These are phyloP conservation scores for Leucoraja ocellata DNA, from an alignment of 2,797 vertebrate genomes.

Conservation along the genomic window DNA sequence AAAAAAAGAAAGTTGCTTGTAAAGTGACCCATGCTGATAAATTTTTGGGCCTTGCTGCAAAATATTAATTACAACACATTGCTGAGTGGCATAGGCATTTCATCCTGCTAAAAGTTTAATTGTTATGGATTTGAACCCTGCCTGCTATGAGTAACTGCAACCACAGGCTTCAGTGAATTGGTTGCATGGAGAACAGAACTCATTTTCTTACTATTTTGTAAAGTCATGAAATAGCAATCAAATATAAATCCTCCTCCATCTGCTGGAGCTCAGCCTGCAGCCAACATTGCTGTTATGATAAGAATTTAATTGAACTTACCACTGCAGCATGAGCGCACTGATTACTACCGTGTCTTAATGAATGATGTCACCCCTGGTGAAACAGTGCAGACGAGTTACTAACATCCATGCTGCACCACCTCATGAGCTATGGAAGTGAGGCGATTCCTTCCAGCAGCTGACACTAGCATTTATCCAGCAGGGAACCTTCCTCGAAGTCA, in stretches of 20 bases:
- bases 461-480: background rate
- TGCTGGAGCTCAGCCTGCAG: background rate
- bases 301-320: background rate
- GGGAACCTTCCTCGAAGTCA: background rate
- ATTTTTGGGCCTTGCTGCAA: background rate
- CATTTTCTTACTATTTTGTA: background rate
- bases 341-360: background rate
- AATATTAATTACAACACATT: background rate
- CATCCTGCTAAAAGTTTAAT: background rate
- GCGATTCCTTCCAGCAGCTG: background rate
- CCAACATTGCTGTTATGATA: background rate
- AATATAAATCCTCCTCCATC: background rate
- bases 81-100: background rate
- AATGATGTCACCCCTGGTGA: background rate
- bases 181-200: background rate
- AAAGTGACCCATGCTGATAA: background rate
- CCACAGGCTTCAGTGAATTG: background rate
- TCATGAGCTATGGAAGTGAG: background rate
- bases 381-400: background rate
- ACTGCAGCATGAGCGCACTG: background rate
- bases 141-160: background rate
- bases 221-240: background rate
- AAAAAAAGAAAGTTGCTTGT: background rate
- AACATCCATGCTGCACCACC: background rate
- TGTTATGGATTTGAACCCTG: background rate